These are phyloP conservation scores for Cromileptes altivelis DNA, from an alignment of 2,113 vertebrate genomes.

Conservation along the genomic window DNA sequence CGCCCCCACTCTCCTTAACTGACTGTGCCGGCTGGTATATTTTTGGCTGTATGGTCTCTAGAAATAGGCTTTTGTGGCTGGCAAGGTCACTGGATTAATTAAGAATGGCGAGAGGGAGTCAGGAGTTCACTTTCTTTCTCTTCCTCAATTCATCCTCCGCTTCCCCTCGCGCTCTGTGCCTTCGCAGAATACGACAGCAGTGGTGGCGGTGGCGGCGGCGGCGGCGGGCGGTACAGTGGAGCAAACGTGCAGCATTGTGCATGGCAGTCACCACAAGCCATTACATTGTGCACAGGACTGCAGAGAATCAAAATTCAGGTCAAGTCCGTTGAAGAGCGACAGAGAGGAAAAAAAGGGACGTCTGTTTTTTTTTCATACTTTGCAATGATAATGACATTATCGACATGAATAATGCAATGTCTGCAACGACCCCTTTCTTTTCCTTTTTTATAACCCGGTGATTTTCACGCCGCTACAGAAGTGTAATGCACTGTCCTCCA, in stretches of 20 bases:
- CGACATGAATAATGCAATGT: slow-evolving; percentile 79
- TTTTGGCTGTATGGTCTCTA: slow-evolving; percentile 63
- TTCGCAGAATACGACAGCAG: not conserved
- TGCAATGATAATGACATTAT: slow-evolving; percentile 79
- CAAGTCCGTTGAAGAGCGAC: slow-evolving; percentile 54
- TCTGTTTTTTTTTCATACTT: slow-evolving; percentile 55
- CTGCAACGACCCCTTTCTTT: slow-evolving; percentile 30
- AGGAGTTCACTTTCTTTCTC: slow-evolving; percentile 58
- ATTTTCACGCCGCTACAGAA: slow-evolving; percentile 49
- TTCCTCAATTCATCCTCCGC: slow-evolving; percentile 26
- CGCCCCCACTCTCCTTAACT: slow-evolving; percentile 27
- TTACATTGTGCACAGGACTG: slow-evolving; percentile 6
- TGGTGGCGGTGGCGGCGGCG: too few species aligned
- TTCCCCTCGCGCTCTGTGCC: not conserved
- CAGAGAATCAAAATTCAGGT: slow-evolving; percentile 72
- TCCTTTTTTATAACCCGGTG: slow-evolving; percentile 36
- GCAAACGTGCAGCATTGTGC: not conserved
- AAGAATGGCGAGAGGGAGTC: slow-evolving; percentile 71
- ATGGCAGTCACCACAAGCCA: slow-evolving; percentile 2
- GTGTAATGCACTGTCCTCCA: slow-evolving; percentile 46
- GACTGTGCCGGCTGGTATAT: slow-evolving; percentile 63
- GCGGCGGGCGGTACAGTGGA: not conserved
- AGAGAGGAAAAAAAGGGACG: slow-evolving; percentile 1
- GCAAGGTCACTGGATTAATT: slow-evolving; percentile 82
- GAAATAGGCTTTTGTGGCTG: slow-evolving; percentile 68